phyloP scores from a whole-genome alignment of 2,888 invertebrate genomes.

The Plebejus anna region DNA sequence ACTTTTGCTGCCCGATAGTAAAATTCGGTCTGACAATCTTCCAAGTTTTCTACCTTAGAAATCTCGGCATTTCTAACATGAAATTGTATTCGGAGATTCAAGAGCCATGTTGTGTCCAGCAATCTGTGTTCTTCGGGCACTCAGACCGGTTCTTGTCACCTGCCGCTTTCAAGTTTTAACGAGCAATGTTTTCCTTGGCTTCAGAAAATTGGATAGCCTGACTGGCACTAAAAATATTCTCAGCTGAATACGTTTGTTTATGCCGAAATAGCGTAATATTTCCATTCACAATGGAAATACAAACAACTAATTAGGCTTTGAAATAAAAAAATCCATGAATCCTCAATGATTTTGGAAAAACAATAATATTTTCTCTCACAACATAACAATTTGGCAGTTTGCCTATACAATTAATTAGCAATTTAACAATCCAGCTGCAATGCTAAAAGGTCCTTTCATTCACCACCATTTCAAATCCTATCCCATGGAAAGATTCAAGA shows the following conservation, averaged over 20 bases:
- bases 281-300: background rate
- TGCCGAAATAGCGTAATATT: background rate
- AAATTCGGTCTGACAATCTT: background rate
- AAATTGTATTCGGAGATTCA: background rate
- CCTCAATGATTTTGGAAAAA: background rate
- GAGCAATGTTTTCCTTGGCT: constrained; percentile 13
- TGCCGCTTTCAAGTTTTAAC: constrained; percentile 16
- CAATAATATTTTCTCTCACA: background rate
- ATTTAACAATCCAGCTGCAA: background rate
- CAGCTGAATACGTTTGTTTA: background rate
- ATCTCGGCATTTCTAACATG: background rate
- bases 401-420: background rate
- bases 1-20: background rate
- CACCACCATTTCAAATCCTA: background rate
- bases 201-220: constrained; percentile 13
- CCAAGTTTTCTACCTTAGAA: background rate
- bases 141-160: constrained; percentile 13
- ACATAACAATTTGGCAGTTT: background rate
- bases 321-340: background rate
- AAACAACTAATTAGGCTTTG: background rate
- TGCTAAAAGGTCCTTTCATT: background rate
- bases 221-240: background rate
- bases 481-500: too few relatives aligned
- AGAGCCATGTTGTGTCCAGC: background rate
- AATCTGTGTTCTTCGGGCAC: constrained; percentile 16